Evolutionary conservation across 2,888 invertebrate genomes (phyloP), one percentile per base, ranked within the genome.

Genomic region (Blera fallax): DNA sequence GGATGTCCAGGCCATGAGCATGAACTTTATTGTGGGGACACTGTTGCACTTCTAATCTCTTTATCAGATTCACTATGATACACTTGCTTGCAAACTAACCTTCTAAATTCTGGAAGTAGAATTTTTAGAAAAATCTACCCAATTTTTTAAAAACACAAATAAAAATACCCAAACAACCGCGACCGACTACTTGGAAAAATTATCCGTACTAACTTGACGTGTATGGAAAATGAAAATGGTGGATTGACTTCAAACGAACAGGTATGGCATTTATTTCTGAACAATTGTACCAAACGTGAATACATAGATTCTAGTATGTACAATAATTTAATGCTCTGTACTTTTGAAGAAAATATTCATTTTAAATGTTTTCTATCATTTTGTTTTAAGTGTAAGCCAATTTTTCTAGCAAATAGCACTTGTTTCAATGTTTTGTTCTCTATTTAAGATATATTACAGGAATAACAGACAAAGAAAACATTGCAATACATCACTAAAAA

Each of bases 201-300:
- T 82, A 60, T 85, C 72, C 85, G 65, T 67, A 76, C 69, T 45
- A 50, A 78, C 73, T 85, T 87, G 87, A 87, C 87, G 85, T 87
- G 87, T 85, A 79, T 80, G 76, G 69, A 85, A 87, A 87, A 27
- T 82, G 84, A 87, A 87, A 87, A 87, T 87, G 87, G 87, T 50
- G 84, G 87, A 56, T 7, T 80, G 80, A 76, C 69, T 79, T 48
- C 21, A 56, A 64, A 8, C 34, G 43, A 74, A 18, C 84, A 84
- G 84, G 65, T 32, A 32, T 76, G 84, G 11, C 40, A 16, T 8
- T 21, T 37, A n/a, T 1, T 8, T 4, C 1, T 24, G 8, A 54
- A n/a, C n/a, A 60, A 76, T 32, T 62, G 69, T 56, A 81, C n/a
- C 69, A 74, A 60, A 60, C 7, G 11, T 2, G 11, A 10, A 32